Evolutionary conservation across 2,797 vertebrate genomes (phyloP), one percentile per base, ranked within the genome.

Genomic region (Clarias pachynema): DNA sequence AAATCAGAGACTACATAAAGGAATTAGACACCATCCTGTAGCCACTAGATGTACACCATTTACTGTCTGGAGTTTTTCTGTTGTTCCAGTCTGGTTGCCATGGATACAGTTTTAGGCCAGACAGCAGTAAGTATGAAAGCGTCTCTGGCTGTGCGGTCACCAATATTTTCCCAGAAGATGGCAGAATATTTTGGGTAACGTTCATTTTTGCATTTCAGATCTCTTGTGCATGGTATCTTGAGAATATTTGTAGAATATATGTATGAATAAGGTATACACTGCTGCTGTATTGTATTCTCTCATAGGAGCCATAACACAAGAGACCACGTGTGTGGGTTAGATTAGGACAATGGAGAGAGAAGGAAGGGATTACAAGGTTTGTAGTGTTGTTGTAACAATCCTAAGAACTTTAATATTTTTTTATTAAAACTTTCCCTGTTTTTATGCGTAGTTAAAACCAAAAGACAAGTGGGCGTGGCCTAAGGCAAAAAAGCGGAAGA

Each of bases 311-410:
- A 26, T 70, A 59, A 53, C 60, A 53, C 60, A 18, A 40, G 69
- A 78, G 44, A 20, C 63, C 69, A 62, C 81, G 81, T 75, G 87
- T 59, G 24, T 34, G n/a, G 29, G 63, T 78, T 24, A 59, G 65
- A 49, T 29, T 68, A 37, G 14, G 22, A 49, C 24, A 29, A 40
- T 16, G 22, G 59, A 83, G 37, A 59, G 40, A 63, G 24, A 63
- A 44, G 53, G 81, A 57, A 44, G 40, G 77, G 44, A 66, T 63
- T 72, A n/a, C 68, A 77, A 65, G 83, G 57, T 82, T 40, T 78
- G 81, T 2, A 26, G 3, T 49, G 15, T 60, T 1, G 10, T 60
- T 79, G 22, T 37, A 29, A 57, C 14, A 73, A 56, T 29, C 15
- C 7, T 20, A 22, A 59, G 3, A 59, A 24, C 16, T 22, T 57